These are phyloP conservation scores for Drosophila mercatorum DNA, from an alignment of 2,888 invertebrate species.

Conservation along the genomic window DNA sequence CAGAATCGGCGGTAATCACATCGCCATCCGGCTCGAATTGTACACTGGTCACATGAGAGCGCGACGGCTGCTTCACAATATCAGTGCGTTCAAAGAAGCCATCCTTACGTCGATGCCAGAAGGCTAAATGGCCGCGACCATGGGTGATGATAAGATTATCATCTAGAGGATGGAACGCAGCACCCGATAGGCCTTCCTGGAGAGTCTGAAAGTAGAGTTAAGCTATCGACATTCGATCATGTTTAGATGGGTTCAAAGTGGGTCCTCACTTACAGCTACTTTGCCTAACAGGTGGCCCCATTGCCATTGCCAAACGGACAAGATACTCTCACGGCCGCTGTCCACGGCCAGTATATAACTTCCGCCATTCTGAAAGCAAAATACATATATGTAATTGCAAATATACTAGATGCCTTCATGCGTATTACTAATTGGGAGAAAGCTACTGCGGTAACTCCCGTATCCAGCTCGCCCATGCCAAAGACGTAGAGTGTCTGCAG, in stretches of 20 bases:
- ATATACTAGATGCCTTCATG: not conserved
- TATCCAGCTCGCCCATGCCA: slow-evolving; percentile 95
- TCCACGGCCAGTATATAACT: slow-evolving; percentile 96
- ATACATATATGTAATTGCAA: not conserved
- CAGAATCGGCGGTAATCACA: slow-evolving; percentile 95
- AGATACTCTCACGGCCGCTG: slow-evolving; percentile 93
- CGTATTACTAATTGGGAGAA: slow-evolving; percentile 92
- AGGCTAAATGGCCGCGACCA: slow-evolving; percentile 95
- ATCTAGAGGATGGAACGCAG: slow-evolving; percentile 95
- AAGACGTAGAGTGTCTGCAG: slow-evolving; percentile 95
- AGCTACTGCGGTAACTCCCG: slow-evolving; percentile 94
- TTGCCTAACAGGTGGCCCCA: slow-evolving; percentile 96
- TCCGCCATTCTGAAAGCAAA: slow-evolving; percentile 90
- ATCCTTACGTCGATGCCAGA: slow-evolving; percentile 96
- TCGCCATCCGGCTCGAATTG: slow-evolving; percentile 97
- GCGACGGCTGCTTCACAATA: slow-evolving; percentile 94
- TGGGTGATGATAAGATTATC: slow-evolving; percentile 96
- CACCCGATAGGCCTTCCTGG: slow-evolving; percentile 94
- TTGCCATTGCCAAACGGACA: slow-evolving; percentile 98
- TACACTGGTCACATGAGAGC: slow-evolving; percentile 93
- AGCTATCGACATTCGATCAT: not conserved
- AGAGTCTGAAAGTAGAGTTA: slow-evolving; percentile 88
- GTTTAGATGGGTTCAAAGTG: accelerated
- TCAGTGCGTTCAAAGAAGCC: slow-evolving; percentile 96
- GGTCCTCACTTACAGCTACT: slow-evolving; percentile 90